These are phyloP conservation scores for Trissolcus japonicus DNA, from an alignment of 2,888 invertebrate species.

Conservation along the genomic window DNA sequence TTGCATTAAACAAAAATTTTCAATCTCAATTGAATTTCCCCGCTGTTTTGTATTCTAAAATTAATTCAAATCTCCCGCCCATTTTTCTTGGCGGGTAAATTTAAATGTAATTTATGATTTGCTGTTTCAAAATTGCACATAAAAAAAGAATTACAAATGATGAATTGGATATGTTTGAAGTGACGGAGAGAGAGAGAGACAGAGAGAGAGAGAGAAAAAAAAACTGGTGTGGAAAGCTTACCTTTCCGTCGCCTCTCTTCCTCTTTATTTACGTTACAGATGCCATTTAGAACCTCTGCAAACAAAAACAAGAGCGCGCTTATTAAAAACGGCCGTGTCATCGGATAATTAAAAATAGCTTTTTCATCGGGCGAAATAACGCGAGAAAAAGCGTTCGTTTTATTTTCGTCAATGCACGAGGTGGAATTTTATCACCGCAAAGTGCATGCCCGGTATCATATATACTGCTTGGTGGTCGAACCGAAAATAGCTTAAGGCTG, in stretches of 20 bases:
- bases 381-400: constrained; percentile 27
- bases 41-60: too few species aligned
- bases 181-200: too few species aligned
- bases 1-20: too few species aligned
- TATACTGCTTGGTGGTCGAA: constrained; percentile 30
- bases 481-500: constrained; percentile 45
- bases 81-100: too few species aligned
- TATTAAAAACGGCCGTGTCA: constrained; percentile 20
- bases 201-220: too few species aligned
- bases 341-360: constrained; percentile 38
- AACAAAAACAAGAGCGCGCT: constrained; percentile 61
- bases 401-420: constrained; percentile 36
- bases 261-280: constrained; percentile 75
- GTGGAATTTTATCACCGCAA: constrained; percentile 22
- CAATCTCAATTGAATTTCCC: too few species aligned
- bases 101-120: too few species aligned
- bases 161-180: too few species aligned
- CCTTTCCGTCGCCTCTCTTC: constrained; percentile 76
- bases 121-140: too few species aligned
- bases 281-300: constrained; percentile 75
- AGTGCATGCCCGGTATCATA: constrained; percentile 28
- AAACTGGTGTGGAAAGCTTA: constrained; percentile 54
- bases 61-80: too few species aligned
- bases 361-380: constrained; percentile 6
- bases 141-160: neutral